A percentile compares a stretch with the other conserved stretches of the same genome.
phyloP scores from a whole-genome alignment of 2,888 invertebrate genomes.

The Phengaris alcon region DNA sequence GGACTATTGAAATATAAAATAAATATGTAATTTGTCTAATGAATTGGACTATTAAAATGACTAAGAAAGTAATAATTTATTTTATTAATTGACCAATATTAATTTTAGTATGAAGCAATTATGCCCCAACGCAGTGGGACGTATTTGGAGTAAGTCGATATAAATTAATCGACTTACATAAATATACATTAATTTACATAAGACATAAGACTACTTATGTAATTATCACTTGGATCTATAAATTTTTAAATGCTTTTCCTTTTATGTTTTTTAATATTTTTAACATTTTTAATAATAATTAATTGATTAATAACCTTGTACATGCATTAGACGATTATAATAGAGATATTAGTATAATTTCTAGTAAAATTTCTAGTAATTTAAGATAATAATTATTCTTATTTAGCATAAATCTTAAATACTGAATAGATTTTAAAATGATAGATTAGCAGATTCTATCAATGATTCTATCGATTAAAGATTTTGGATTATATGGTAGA shows the following conservation, averaged over 20 bases:
- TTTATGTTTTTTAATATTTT: conserved; percentile 1
- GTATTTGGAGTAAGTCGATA: conserved; percentile 12
- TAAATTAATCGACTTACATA: not conserved
- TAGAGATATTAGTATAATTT: not conserved
- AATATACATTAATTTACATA: conserved; percentile 12
- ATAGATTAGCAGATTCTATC: too few relatives aligned
- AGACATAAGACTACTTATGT: not conserved
- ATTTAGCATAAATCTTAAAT: too few relatives aligned
- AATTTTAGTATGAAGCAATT: conserved; percentile 7
- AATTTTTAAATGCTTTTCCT: not conserved
- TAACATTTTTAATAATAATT: not conserved
- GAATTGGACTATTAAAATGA: not conserved
- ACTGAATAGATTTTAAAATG: too few relatives aligned
- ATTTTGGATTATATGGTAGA: too few relatives aligned
- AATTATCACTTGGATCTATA: not conserved
- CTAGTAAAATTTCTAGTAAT: too few relatives aligned
- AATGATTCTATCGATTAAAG: too few relatives aligned
- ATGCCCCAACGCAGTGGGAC: not conserved
- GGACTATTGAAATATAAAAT: not conserved
- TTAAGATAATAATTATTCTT: too few relatives aligned
- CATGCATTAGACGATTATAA: not conserved
- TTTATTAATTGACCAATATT: not conserved
- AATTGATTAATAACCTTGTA: not conserved
- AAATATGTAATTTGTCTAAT: not conserved
- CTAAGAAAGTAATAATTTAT: not conserved